A percentile compares a stretch with the other conserved stretches of the same genome.
Conservation (phyloP, 2,888 invertebrate species). For the Ormyrus nitidulus region DNA sequence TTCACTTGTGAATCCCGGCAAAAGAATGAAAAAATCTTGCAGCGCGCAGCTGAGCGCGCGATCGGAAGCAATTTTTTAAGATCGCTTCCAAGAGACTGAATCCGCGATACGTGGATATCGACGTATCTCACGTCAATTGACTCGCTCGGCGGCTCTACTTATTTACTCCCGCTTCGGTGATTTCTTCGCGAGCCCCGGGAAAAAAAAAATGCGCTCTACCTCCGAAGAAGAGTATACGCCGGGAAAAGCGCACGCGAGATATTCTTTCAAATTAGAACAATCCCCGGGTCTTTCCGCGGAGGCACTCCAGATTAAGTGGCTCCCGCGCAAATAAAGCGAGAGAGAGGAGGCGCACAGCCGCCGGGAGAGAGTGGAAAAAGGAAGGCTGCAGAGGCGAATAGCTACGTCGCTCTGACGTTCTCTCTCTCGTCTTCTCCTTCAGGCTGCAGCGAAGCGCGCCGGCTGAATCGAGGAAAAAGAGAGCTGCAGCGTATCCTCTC, state of each 20-base stretch:
- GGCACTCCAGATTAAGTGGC: conserved; percentile 2
- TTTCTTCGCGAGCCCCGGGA: conserved; percentile 40
- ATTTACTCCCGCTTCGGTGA: conserved; percentile 13
- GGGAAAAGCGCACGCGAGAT: conserved; percentile 30
- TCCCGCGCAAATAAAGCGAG: neutral
- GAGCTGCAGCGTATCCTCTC: conserved; percentile 27
- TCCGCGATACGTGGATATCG: neutral
- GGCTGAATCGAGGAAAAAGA: conserved; percentile 12
- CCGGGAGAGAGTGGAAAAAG: neutral
- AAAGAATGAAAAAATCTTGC: neutral
- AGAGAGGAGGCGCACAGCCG: neutral
- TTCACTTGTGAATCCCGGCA: neutral
- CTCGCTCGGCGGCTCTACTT: neutral
- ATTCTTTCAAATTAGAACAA: conserved; percentile 53
- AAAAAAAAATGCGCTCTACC: conserved; percentile 2
- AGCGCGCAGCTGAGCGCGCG: neutral
- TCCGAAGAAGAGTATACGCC: conserved; percentile 30
- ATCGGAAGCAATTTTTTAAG: conserved; percentile 67
- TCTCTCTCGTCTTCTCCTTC: neutral
- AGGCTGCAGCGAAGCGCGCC: conserved; percentile 19
- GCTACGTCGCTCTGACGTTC: neutral
- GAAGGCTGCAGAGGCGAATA: neutral
- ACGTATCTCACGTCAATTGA: neutral
- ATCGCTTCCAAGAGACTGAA: conserved; percentile 63
- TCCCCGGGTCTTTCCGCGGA: conserved; percentile 13